These are phyloP conservation scores for Calcarius lapponicus DNA, from an alignment of 2,797 vertebrate genomes.

Conservation along the genomic window DNA sequence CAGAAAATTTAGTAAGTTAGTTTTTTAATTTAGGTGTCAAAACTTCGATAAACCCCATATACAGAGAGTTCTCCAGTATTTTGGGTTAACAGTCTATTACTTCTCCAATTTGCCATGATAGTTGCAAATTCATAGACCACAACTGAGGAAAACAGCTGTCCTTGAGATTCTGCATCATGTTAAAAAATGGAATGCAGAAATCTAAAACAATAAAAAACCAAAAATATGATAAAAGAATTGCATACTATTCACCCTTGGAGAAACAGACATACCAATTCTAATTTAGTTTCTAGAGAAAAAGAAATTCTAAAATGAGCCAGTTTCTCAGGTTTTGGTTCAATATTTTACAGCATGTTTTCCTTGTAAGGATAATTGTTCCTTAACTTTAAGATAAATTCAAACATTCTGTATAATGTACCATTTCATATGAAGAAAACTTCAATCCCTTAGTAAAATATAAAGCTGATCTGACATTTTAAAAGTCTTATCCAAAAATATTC, in stretches of 20 bases:
- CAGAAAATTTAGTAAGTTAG: not conserved
- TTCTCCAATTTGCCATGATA: not conserved
- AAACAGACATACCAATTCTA: not conserved
- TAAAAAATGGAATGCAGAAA: not conserved
- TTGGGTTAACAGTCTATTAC: not conserved
- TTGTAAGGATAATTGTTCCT: not conserved
- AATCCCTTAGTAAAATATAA: not conserved
- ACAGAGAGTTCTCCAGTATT: not conserved
- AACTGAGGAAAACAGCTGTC: not conserved
- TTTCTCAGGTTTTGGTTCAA: not conserved
- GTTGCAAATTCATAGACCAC: not conserved
- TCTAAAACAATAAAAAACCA: not conserved
- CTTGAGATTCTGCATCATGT: not conserved
- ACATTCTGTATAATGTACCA: not conserved
- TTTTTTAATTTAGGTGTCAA: not conserved
- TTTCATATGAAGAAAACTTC: not conserved
- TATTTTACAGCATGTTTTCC: not conserved
- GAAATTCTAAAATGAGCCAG: not conserved
- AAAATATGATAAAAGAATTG: not conserved
- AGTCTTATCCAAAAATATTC: not conserved
- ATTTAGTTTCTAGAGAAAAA: not conserved
- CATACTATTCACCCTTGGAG: not conserved
- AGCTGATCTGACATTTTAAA: not conserved
- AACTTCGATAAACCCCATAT: not conserved
- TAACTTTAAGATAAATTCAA: not conserved